Evolutionary conservation across 2,797 vertebrate species (phyloP), one percentile per base, ranked within the genome.

Genomic region (Phyllotis vaccarum): DNA sequence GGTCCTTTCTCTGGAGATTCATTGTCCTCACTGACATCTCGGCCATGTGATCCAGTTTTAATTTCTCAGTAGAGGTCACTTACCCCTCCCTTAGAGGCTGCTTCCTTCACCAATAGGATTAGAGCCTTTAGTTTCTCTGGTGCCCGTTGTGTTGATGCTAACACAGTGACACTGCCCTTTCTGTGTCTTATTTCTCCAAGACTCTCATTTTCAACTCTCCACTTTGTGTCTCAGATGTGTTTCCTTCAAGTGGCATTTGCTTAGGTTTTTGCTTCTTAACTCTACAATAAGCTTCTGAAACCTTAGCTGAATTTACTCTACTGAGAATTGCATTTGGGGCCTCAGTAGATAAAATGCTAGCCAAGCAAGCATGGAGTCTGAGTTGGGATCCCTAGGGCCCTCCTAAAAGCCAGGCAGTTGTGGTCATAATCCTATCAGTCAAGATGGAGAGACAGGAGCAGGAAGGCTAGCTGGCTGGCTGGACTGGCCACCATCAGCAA

Each of bases 261-360:
- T 10, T 72, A 88, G 58, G 64, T 70, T 66, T 86, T 70, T 14
- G 17, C 40, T 56, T 34, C 56, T 66, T 52, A 86, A 85, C 64
- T 85, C 31, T 90, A 29, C 75, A 75, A 52, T 21, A 66, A 68
- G 8, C 58, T 94, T 89, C 75, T 49, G 46, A 49, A 49, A 49
- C 17, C 76, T 95, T 29, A 52, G 86, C 21, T 17, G 37, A 74
- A 19, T 90, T 62, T 89, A 78, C 88, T 78, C 87, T 75, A 56
- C 29, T 88, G n/a, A 94, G 82, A 81, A 90, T 79, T 93, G 12
- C 46, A 88, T 94, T 85, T 92, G 27, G 66, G 85, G n/a, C 21
- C 34, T 40, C 34, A 40, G 85, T 7, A 86, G 43, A 52, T 16
- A 27, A 85, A 85, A 49, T 19, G 14, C 8, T 31, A 29, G n/a